phyloP scores from a whole-genome alignment of 1,140 invertebrate species.

The Trichomalopsis sarcophagae region DNA sequence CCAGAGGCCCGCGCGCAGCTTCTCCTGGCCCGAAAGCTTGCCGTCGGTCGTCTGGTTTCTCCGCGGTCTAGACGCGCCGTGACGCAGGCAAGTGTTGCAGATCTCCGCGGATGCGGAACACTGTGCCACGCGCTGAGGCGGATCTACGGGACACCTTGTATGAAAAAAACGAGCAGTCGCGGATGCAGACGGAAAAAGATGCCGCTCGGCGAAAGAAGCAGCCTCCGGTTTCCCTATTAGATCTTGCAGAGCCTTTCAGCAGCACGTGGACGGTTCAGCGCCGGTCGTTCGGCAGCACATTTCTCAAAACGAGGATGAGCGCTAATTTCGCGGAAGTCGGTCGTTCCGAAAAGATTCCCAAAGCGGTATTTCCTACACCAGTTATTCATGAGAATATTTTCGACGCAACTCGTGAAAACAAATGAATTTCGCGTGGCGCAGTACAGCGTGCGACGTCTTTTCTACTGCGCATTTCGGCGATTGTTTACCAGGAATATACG shows the following conservation, averaged over 20 bases:
- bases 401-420: not conserved
- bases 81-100: not conserved
- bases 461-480: not conserved
- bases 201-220: not conserved
- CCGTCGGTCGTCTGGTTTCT: not conserved
- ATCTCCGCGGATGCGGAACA: not conserved
- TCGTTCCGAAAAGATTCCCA: too few species aligned
- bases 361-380: too few species aligned
- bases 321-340: not conserved
- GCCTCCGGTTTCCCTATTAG: not conserved
- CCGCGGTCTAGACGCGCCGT: not conserved
- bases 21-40: not conserved
- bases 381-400: too few species aligned
- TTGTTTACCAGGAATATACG: not conserved
- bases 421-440: not conserved
- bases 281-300: not conserved
- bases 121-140: not conserved
- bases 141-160: not conserved
- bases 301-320: not conserved
- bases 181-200: not conserved
- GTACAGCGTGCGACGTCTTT: not conserved
- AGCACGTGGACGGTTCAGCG: not conserved
- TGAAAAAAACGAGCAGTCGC: not conserved
- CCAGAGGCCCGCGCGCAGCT: not conserved
- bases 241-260: not conserved